Percentiles rank a stretch among this genome's conserved stretches.
Conservation (phyloP, 1,140 invertebrate genomes). For the Drosophila santomea region DNA sequence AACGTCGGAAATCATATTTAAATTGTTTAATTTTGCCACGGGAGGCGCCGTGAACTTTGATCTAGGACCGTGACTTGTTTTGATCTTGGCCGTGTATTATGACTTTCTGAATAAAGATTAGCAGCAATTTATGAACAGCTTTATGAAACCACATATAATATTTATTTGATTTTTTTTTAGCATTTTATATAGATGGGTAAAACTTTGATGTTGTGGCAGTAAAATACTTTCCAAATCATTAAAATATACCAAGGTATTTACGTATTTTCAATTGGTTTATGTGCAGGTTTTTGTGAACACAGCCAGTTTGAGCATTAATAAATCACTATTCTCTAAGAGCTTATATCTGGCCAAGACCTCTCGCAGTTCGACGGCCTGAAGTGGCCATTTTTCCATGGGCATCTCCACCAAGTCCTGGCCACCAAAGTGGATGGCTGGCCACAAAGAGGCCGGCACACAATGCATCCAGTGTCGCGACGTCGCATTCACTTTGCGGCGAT, state of each 20-base stretch:
- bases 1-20: conserved; percentile 40
- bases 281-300: no score
- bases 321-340: conserved; percentile 1
- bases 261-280: no score
- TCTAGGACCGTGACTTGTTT: conserved; percentile 6
- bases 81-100: not conserved
- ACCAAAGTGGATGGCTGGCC: conserved; percentile 10
- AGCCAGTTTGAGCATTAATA: conserved; percentile 13
- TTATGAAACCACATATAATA: no score
- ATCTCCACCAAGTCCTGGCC: conserved; percentile 8
- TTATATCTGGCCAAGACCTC: conserved; percentile 1
- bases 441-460: conserved; percentile 33
- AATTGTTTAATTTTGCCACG: conserved; percentile 29
- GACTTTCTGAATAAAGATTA: not conserved
- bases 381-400: not conserved
- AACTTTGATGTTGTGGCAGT: no score
- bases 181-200: no score
- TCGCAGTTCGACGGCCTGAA: not conserved
- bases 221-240: no score
- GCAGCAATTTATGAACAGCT: no score
- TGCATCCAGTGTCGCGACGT: conserved; percentile 34
- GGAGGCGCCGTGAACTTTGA: conserved; percentile 21
- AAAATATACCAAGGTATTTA: no score
- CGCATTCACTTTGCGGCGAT: conserved; percentile 56
- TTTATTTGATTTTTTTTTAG: no score